Conservation (phyloP, 2,888 invertebrate species). For the Platerodrilus igneus region DNA sequence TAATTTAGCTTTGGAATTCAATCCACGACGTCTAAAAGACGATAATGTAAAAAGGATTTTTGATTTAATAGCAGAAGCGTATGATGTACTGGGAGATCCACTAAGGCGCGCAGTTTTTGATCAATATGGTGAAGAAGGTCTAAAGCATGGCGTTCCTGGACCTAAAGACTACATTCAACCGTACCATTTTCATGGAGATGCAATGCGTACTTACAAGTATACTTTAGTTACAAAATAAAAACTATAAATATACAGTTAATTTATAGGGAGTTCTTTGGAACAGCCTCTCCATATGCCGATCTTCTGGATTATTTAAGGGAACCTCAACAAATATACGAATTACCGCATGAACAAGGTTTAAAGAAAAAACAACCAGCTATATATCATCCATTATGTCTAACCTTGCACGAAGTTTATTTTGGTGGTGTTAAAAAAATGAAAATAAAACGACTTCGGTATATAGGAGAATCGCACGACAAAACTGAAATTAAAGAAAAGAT, state of each 20-base stretch:
- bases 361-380: slow-evolving; percentile 60
- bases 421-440: slow-evolving; percentile 82
- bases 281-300: slow-evolving; percentile 76
- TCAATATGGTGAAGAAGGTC: slow-evolving; percentile 83
- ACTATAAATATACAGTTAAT: slow-evolving; percentile 1
- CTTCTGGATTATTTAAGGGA: slow-evolving; percentile 62
- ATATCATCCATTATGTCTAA: slow-evolving; percentile 54
- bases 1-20: slow-evolving; percentile 50
- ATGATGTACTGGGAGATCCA: slow-evolving; percentile 69
- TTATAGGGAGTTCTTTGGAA: slow-evolving; percentile 71
- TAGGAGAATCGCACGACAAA: slow-evolving; percentile 57
- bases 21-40: slow-evolving; percentile 54
- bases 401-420: slow-evolving; percentile 62
- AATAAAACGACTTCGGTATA: slow-evolving; percentile 66
- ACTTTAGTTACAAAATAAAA: too few relatives aligned
- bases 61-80: slow-evolving; percentile 69
- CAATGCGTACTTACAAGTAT: slow-evolving; percentile 64
- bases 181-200: slow-evolving; percentile 78
- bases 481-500: slow-evolving; percentile 68
- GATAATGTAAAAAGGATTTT: slow-evolving; percentile 58
- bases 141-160: slow-evolving; percentile 74
- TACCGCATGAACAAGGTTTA: slow-evolving; percentile 57
- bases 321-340: slow-evolving; percentile 59
- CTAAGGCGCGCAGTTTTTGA: slow-evolving; percentile 73
- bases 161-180: slow-evolving; percentile 64